Percentiles rank a stretch among this genome's conserved stretches.
phyloP scores from a whole-genome alignment of 1,140 invertebrate genomes.

The Drosophila jambulina region DNA sequence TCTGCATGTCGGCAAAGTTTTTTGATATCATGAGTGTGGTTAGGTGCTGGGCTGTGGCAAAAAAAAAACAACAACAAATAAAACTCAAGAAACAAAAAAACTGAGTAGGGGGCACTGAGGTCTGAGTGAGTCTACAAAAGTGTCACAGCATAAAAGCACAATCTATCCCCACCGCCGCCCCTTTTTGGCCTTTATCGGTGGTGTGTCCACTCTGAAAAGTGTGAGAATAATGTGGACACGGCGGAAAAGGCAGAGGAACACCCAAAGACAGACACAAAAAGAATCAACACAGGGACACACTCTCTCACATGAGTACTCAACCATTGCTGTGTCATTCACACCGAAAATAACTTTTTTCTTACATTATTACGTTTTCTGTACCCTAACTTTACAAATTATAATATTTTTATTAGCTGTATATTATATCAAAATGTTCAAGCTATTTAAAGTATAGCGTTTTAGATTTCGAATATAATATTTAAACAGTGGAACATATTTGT shows the following conservation, averaged over 20 bases:
- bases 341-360: conserved; percentile 47
- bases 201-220: conserved; percentile 60
- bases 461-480: no score
- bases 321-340: conserved; percentile 74
- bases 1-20: conserved; percentile 73
- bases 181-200: conserved; percentile 4
- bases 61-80: conserved; percentile 1
- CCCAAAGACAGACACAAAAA: conserved; percentile 32
- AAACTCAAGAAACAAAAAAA: background rate
- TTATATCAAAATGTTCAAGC: no score
- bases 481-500: no score
- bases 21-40: conserved; percentile 70
- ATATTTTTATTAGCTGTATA: background rate
- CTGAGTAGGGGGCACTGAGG: conserved; percentile 3
- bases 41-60: conserved; percentile 15
- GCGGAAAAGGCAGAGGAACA: conserved; percentile 38
- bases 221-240: conserved; percentile 75
- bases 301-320: conserved; percentile 21
- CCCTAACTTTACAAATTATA: background rate
- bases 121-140: conserved; percentile 58
- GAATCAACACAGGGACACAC: conserved; percentile 13
- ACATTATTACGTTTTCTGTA: conserved; percentile 1
- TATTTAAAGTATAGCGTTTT: no score
- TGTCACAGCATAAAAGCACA: conserved; percentile 78
- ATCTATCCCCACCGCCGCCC: conserved; percentile 39